Percentiles rank a stretch among this genome's conserved stretches.
Conservation (phyloP, 1,140 invertebrate species). For the Drosophila elegans region DNA sequence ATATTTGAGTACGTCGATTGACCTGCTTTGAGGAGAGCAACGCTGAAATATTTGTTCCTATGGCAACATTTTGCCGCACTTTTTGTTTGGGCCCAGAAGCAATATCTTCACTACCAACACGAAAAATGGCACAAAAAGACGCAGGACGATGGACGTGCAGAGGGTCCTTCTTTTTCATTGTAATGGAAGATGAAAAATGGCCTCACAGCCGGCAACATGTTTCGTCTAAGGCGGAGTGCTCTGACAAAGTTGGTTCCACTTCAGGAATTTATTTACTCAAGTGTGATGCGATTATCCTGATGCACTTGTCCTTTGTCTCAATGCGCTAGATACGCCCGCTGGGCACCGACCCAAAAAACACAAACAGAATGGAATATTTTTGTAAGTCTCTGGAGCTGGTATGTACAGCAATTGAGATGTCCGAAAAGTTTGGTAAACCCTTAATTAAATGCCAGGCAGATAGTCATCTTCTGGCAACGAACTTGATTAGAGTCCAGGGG, state of each 20-base stretch:
- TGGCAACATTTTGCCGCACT: neutral
- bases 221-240: conserved; percentile 47
- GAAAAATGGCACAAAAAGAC: conserved; percentile 34
- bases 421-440: conserved; percentile 22
- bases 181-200: conserved; percentile 14
- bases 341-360: conserved; percentile 34
- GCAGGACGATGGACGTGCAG: neutral
- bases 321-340: conserved; percentile 45
- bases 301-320: conserved; percentile 75
- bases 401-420: conserved; percentile 29
- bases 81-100: conserved; percentile 3
- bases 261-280: conserved; percentile 81
- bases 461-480: conserved; percentile 46
- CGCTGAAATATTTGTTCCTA: conserved; percentile 1
- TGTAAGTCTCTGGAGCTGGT: conserved; percentile 1
- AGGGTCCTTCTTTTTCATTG: conserved; percentile 15
- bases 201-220: conserved; percentile 29
- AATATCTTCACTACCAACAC: conserved; percentile 26
- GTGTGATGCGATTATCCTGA: conserved; percentile 79
- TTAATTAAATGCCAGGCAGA: conserved; percentile 70
- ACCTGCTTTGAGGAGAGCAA: neutral
- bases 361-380: conserved; percentile 32
- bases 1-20: neutral
- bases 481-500: conserved; percentile 47
- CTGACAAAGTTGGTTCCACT: conserved; percentile 64